phyloP scores from a whole-genome alignment of 2,113 vertebrate genomes.

The Corapipo altera region DNA sequence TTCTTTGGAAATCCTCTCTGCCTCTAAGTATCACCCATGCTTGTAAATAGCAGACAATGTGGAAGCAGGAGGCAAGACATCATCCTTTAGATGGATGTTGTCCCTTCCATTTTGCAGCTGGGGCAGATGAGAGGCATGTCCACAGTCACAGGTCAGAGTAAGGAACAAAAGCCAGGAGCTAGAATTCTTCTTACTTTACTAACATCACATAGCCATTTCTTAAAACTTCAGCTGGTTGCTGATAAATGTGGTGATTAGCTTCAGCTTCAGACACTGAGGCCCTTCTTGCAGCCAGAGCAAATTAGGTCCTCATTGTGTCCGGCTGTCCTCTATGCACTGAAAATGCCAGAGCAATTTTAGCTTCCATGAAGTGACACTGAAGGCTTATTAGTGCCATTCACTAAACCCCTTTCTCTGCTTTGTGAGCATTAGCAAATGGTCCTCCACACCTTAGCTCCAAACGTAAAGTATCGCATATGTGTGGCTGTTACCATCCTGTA shows the following conservation, averaged over 20 bases:
- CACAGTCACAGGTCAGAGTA: rapidly evolving
- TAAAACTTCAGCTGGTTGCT: not conserved
- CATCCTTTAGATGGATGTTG: not conserved
- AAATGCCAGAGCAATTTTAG: not conserved
- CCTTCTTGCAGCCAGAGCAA: not conserved
- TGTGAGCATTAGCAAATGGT: not conserved
- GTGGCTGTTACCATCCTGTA: conserved; percentile 65
- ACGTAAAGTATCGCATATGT: not conserved
- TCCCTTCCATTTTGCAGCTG: not conserved
- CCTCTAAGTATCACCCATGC: rapidly evolving
- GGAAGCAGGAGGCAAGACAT: not conserved
- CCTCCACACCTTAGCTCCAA: not conserved
- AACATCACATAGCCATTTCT: not conserved
- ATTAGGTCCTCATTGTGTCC: not conserved
- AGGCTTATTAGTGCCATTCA: not conserved
- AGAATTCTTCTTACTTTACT: not conserved
- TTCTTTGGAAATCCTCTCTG: not conserved
- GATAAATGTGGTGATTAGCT: not conserved
- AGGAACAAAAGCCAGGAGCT: not conserved
- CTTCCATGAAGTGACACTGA: not conserved
- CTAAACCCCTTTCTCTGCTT: not conserved
- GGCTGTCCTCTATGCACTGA: not conserved
- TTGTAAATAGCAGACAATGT: not conserved
- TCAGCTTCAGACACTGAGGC: not conserved
- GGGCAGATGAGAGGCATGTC: rapidly evolving